Conservation (phyloP, 2,113 vertebrate genomes). For the Leucopsar rothschildi region DNA sequence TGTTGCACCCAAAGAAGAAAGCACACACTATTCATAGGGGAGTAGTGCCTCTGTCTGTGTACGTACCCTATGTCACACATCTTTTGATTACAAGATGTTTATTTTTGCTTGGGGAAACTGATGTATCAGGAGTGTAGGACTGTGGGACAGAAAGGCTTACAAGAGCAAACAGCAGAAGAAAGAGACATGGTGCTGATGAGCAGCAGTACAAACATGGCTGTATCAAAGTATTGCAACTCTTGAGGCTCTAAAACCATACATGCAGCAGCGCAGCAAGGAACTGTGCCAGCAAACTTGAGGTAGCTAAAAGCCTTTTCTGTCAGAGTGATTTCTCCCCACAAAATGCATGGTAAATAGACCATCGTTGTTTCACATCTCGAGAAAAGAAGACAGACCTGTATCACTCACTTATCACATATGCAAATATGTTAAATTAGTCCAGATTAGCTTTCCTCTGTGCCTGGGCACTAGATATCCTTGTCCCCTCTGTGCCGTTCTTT, state of each 20-base stretch:
- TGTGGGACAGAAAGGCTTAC: neutral
- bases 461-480: neutral
- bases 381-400: neutral
- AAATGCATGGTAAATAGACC: neutral
- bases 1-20: neutral
- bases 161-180: neutral
- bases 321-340: neutral
- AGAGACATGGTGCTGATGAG: accelerated
- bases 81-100: neutral
- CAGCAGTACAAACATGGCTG: neutral
- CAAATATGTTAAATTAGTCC: neutral
- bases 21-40: accelerated
- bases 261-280: neutral
- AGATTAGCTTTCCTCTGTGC: neutral
- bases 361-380: neutral
- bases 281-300: neutral
- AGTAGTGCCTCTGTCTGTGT: neutral
- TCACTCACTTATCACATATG: neutral
- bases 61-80: accelerated
- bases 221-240: neutral
- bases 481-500: neutral
- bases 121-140: neutral
- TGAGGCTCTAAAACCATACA: neutral
- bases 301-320: neutral
- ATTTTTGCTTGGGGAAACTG: neutral